These are phyloP conservation scores for Monomorium pharaonis DNA, from an alignment of 1,140 invertebrate genomes.

Conservation along the genomic window DNA sequence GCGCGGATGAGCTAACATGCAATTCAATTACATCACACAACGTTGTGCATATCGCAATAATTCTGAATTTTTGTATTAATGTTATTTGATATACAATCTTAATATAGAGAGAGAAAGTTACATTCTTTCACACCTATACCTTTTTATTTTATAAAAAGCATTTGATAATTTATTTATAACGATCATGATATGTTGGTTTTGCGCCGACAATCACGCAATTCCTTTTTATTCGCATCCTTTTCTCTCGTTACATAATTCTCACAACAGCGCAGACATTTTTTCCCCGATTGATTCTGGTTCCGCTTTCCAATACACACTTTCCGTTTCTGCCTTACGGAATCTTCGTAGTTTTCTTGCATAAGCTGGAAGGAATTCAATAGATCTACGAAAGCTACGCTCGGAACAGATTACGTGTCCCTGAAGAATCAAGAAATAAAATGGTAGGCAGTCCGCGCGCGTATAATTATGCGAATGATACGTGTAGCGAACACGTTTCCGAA, in stretches of 20 bases:
- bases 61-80: not conserved
- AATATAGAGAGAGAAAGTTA: conserved; percentile 24
- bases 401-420: not conserved
- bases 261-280: not conserved
- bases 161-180: conserved; percentile 23
- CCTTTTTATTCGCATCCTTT: not conserved
- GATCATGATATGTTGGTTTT: not conserved
- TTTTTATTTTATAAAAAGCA: conserved; percentile 11
- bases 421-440: conserved; percentile 9
- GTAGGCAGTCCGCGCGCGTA: not conserved
- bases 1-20: not conserved
- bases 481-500: conserved; percentile 26
- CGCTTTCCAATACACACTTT: not conserved
- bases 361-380: not conserved
- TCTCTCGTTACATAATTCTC: not conserved
- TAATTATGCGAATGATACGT: conserved; percentile 51
- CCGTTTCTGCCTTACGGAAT: not conserved
- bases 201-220: not conserved
- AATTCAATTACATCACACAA: conserved; percentile 12
- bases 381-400: not conserved
- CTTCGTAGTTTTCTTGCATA: not conserved
- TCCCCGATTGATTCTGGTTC: not conserved
- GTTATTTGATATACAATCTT: not conserved
- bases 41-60: not conserved
- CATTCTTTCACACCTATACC: not conserved